Percentiles rank a stretch among this genome's conserved stretches.
Evolutionary conservation across 2,888 invertebrate genomes (phyloP).

Genomic region (Hydroisotoma schaefferi): DNA sequence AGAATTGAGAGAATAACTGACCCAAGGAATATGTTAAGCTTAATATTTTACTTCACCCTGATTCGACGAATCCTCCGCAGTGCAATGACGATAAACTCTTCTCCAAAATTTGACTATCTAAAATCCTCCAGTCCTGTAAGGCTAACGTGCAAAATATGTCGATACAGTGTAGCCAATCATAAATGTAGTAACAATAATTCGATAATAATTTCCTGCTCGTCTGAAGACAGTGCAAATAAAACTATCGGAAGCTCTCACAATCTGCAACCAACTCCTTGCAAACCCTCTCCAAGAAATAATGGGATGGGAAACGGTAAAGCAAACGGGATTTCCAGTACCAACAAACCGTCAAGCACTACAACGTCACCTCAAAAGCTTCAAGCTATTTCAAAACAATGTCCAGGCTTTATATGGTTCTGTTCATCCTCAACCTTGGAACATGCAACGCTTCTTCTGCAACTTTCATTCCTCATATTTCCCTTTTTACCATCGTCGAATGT

Average conservation of each 20-base stretch:
- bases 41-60: slow-evolving; percentile 66
- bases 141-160: slow-evolving; percentile 10
- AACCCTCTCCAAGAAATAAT: neutral
- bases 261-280: neutral
- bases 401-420: slow-evolving; percentile 1
- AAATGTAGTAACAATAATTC: slow-evolving; percentile 30
- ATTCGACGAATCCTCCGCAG: slow-evolving; percentile 29
- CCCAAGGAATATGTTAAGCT: slow-evolving; percentile 70
- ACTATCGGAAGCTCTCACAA: neutral
- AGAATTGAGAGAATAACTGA: slow-evolving; percentile 75
- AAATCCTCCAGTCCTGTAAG: neutral
- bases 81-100: slow-evolving; percentile 4
- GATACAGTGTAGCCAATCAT: slow-evolving; percentile 9
- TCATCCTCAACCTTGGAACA: slow-evolving; percentile 10
- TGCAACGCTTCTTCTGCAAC: slow-evolving; percentile 59
- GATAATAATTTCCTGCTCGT: slow-evolving; percentile 7
- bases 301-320: slow-evolving; percentile 12
- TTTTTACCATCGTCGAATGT: slow-evolving; percentile 95
- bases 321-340: neutral
- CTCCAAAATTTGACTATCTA: neutral
- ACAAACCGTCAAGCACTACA: neutral
- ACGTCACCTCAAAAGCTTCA: slow-evolving; percentile 31
- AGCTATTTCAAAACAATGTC: slow-evolving; percentile 15
- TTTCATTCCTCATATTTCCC: slow-evolving; percentile 76
- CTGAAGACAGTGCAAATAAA: neutral